Base-by-base conservation (phyloP, 2,888 invertebrate genomes). In the Nemoura dubitans region DNA sequence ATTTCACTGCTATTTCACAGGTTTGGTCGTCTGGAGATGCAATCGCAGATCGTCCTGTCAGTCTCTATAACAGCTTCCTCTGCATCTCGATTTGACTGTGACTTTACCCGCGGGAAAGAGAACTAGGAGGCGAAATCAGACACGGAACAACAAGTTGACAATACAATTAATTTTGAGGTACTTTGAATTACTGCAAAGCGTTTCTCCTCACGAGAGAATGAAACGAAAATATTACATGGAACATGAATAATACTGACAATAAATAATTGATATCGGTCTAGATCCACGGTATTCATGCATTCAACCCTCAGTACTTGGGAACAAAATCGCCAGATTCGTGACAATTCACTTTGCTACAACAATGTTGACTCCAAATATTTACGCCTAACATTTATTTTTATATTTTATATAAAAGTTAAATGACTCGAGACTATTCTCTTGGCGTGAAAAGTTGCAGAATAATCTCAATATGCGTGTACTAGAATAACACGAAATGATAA, bases 191-290 rank as follows among this genome's bases (percentile, higher is more conserved):
- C 36, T 36, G 36, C 3, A 6, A 10, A 36, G 36, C 36, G n/a
- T n/a, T n/a, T n/a, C n/a, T n/a, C n/a, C n/a, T n/a, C n/a, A n/a
- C n/a, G n/a, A n/a, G n/a, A n/a, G n/a, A n/a, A n/a, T n/a, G n/a
- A n/a, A n/a, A n/a, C n/a, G n/a, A n/a, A n/a, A n/a, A n/a, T n/a
- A n/a, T n/a, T n/a, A n/a, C n/a, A n/a, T n/a, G n/a, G n/a, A n/a
- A 84, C 84, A 84, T 84, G 43, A 84, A 84, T 84, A 84, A 84
- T 84, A 84, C 84, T 84, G 84, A 84, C 84, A 84, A 84, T 84
- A 84, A 43, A 84, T 84, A 84, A 59, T 26, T 84, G 30, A 29
- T 84, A 16, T 83, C 28, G 81, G 81, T 81, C 81, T 81, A n/a
- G 16, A 81, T 76, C 84, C 28, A n/a, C 5, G n/a, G 36, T 36